A percentile compares a stretch with the other conserved stretches of the same genome.
Conservation (phyloP, 2,113 vertebrate genomes). For the Silurus glanis region DNA sequence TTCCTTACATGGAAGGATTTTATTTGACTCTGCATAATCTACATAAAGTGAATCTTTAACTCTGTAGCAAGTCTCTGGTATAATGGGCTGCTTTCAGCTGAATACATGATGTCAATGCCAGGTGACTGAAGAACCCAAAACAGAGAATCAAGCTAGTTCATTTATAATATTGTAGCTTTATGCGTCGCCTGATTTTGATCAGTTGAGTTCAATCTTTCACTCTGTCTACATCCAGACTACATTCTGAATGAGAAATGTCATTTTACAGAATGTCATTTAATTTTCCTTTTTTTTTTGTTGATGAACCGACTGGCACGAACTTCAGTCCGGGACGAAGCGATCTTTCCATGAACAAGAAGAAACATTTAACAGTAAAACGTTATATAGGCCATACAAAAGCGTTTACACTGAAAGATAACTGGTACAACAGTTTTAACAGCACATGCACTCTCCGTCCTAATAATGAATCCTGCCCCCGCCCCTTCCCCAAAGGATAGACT, state of each 20-base stretch:
- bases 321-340: not conserved
- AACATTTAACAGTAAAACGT: no score
- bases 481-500: constrained; percentile 1
- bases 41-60: not conserved
- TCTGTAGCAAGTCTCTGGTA: not conserved
- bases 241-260: not conserved
- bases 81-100: not conserved
- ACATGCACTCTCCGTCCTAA: constrained; percentile 15
- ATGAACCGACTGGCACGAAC: not conserved
- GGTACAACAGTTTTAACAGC: not conserved
- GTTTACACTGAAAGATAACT: not conserved
- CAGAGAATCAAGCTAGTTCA: not conserved
- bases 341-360: not conserved
- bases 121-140: not conserved
- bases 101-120: not conserved
- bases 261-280: not conserved
- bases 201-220: not conserved
- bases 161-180: not conserved
- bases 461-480: not conserved
- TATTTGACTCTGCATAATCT: not conserved
- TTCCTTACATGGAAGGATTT: no score
- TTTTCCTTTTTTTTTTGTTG: not conserved
- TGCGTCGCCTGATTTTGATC: not conserved
- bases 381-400: not conserved
- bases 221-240: not conserved